Conservation (phyloP, 1,140 invertebrate genomes). For the Riptortus pedestris region DNA sequence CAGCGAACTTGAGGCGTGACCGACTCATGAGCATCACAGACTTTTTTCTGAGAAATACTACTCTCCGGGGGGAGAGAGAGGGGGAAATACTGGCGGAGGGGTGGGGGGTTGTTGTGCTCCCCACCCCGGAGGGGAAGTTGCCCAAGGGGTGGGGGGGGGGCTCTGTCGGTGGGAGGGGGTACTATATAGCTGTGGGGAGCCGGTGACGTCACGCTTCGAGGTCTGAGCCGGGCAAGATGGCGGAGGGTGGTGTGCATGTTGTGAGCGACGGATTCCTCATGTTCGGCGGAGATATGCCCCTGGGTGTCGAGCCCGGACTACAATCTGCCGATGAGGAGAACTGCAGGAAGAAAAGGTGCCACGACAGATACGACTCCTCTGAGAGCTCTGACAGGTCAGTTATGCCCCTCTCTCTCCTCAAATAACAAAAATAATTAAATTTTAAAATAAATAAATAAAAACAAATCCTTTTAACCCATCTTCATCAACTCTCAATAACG, state of each 20-base stretch:
- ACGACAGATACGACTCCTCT: conserved; percentile 77
- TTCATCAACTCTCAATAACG: background rate
- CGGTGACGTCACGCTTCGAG: conserved; percentile 22
- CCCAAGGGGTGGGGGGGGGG: background rate
- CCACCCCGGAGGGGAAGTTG: background rate
- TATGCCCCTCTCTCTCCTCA: background rate
- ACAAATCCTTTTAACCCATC: background rate
- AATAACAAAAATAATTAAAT: background rate
- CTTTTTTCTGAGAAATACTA: too few relatives aligned
- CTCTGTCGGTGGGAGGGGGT: background rate
- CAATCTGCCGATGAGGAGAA: conserved; percentile 28
- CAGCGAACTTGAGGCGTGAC: too few relatives aligned
- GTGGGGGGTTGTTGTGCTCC: background rate
- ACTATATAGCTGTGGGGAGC: background rate
- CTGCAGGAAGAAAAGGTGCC: conserved; percentile 68
- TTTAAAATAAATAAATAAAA: too few relatives aligned
- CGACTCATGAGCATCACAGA: too few relatives aligned
- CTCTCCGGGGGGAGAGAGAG: too few relatives aligned
- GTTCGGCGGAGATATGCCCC: conserved; percentile 17
- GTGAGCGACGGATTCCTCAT: conserved; percentile 19
- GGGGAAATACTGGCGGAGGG: background rate
- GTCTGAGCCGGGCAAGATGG: conserved; percentile 24
- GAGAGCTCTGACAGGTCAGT: conserved; percentile 79
- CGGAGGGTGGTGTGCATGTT: conserved; percentile 23
- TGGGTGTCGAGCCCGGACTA: conserved; percentile 15